Conservation (phyloP, 2,113 vertebrate genomes). For the Corydoras sp. region DNA sequence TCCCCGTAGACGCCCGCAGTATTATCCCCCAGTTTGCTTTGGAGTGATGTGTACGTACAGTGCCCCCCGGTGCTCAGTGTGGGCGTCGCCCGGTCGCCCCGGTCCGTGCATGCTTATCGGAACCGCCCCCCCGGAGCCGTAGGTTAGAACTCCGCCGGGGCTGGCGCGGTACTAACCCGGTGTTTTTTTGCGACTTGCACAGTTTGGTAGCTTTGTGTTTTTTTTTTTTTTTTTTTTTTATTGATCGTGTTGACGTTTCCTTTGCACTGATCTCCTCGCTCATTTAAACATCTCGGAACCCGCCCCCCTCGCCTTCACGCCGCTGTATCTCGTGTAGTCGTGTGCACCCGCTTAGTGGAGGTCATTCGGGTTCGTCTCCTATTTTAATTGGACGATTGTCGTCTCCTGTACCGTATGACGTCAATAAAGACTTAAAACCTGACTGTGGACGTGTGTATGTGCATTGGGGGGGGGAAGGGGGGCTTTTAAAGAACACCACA, state of each 20-base stretch:
- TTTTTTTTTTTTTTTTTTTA: neutral
- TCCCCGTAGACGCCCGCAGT: too few relatives aligned
- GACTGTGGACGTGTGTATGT: too few relatives aligned
- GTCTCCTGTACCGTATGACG: too few relatives aligned
- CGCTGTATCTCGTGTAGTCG: neutral
- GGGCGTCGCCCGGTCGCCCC: neutral
- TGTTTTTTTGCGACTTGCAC: conserved; percentile 38
- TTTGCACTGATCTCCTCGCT: conserved; percentile 23
- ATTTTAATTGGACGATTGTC: too few relatives aligned
- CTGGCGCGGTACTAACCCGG: conserved; percentile 22
- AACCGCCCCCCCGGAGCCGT: neutral
- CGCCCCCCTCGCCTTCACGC: neutral
- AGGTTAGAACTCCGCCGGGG: conserved; percentile 14
- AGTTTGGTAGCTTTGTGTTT: neutral
- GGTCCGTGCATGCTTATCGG: conserved; percentile 7
- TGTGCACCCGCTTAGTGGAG: neutral
- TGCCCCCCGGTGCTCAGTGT: too few relatives aligned
- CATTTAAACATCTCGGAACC: neutral
- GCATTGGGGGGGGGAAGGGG: too few relatives aligned
- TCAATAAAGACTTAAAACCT: too few relatives aligned
- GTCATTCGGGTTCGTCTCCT: too few relatives aligned
- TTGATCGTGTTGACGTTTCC: conserved; percentile 17
- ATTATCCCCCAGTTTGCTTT: too few relatives aligned
- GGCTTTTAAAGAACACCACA: too few relatives aligned
- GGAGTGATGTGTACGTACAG: too few relatives aligned